Evolutionary conservation across 2,113 vertebrate species (phyloP).

Genomic region (Toxotes chatareus): DNA sequence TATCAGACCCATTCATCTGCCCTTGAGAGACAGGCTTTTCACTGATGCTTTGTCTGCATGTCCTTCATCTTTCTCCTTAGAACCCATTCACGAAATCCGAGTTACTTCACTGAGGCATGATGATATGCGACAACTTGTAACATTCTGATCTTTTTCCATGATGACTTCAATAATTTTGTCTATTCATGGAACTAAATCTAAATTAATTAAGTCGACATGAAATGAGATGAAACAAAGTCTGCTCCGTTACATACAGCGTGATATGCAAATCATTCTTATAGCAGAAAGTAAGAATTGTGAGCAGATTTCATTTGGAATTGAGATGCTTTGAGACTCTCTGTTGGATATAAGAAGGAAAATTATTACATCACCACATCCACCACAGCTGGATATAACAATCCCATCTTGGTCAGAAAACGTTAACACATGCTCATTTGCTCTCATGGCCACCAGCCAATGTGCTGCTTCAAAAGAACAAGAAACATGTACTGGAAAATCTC

Average conservation of each 20-base stretch:
- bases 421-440: conserved; percentile 42
- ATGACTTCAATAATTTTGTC: neutral
- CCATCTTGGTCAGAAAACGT: conserved; percentile 13
- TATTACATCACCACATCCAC: neutral
- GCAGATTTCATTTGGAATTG: neutral
- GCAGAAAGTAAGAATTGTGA: neutral
- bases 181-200: neutral
- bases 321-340: neutral
- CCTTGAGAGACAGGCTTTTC: conserved; percentile 19
- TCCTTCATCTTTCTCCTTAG: conserved; percentile 13
- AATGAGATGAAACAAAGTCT: neutral
- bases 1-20: conserved; percentile 47
- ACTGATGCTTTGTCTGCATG: neutral
- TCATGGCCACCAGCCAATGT: conserved; percentile 19
- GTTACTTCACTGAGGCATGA: conserved; percentile 14
- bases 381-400: neutral
- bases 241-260: neutral
- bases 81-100: conserved; percentile 38
- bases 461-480: neutral
- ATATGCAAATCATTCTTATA: neutral
- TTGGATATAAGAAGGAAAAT: conserved; percentile 7
- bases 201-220: neutral
- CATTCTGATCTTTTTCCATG: conserved; percentile 5
- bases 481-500: neutral
- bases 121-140: conserved; percentile 19